phyloP scores from a whole-genome alignment of 2,797 vertebrate species.

The Kryptolebias ocellatus region DNA sequence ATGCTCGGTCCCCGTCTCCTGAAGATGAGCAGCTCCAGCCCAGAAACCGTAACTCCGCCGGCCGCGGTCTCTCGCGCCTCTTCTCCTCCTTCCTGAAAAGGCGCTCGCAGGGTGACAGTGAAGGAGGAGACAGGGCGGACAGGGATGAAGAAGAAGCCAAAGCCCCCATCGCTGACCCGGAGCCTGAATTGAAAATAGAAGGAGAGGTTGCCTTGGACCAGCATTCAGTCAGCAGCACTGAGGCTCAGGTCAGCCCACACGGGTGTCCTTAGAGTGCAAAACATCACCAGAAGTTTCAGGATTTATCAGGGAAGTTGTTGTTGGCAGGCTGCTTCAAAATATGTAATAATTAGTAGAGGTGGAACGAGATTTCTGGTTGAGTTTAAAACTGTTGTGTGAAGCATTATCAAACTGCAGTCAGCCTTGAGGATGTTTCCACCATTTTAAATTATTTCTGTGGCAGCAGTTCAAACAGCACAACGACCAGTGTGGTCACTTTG shows the following conservation, averaged over 20 bases:
- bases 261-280: background rate
- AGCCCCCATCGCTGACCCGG: slow-evolving; percentile 95
- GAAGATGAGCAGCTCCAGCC: slow-evolving; percentile 86
- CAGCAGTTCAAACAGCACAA: too few species aligned
- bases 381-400: too few species aligned
- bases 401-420: too few species aligned
- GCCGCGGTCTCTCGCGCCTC: slow-evolving; percentile 90
- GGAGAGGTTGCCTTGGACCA: slow-evolving; percentile 91
- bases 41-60: slow-evolving; percentile 80
- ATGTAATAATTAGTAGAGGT: too few species aligned
- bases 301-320: too few species aligned
- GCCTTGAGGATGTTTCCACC: too few species aligned
- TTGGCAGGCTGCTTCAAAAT: too few species aligned
- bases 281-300: too few species aligned
- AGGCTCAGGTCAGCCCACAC: slow-evolving; percentile 87
- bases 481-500: too few species aligned
- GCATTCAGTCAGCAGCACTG: slow-evolving; percentile 93
- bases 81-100: slow-evolving; percentile 94
- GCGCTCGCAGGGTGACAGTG: slow-evolving; percentile 90
- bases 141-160: slow-evolving; percentile 85
- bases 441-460: too few species aligned
- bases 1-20: slow-evolving; percentile 76
- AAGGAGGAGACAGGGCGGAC: slow-evolving; percentile 78
- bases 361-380: too few species aligned
- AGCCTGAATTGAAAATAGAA: slow-evolving; percentile 90